Conservation (phyloP, 2,888 invertebrate species). For the Saturnia pavonia region DNA sequence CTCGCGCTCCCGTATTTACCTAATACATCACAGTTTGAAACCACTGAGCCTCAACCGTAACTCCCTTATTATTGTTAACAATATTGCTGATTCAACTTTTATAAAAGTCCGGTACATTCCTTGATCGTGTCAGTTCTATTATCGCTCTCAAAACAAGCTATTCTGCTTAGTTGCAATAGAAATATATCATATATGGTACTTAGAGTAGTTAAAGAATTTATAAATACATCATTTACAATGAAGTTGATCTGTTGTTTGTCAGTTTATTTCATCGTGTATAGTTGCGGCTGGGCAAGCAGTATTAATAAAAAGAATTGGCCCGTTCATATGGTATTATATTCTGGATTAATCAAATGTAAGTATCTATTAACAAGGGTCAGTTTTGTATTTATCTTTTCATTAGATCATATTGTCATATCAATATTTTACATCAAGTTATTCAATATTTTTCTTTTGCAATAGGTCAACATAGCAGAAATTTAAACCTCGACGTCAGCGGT, state of each 20-base stretch:
- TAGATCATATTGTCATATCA: neutral
- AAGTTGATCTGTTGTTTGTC: slow-evolving; percentile 32
- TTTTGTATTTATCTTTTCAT: neutral
- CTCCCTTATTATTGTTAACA: neutral
- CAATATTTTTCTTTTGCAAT: slow-evolving; percentile 21
- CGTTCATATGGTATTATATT: slow-evolving; percentile 56
- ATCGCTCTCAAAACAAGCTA: neutral
- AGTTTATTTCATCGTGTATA: slow-evolving; percentile 33
- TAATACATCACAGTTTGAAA: slow-evolving; percentile 1
- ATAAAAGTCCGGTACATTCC: no score
- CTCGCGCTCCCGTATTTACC: neutral
- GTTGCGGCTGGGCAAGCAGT: slow-evolving; percentile 48
- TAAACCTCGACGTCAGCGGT: slow-evolving; percentile 59
- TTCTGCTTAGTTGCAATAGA: neutral
- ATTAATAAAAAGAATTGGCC: slow-evolving; percentile 70
- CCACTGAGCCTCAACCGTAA: neutral
- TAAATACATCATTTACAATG: slow-evolving; percentile 25
- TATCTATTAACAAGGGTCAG: slow-evolving; percentile 22
- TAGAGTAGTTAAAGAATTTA: neutral
- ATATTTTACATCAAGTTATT: neutral
- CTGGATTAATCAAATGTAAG: slow-evolving; percentile 68
- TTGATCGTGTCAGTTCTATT: neutral
- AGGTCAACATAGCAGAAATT: slow-evolving; percentile 58
- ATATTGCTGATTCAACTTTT: neutral
- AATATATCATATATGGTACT: neutral